A percentile compares a stretch with the other conserved stretches of the same genome.
Evolutionary conservation across 2,888 invertebrate genomes (phyloP).

Genomic region (Mesorhabditis sp.): DNA sequence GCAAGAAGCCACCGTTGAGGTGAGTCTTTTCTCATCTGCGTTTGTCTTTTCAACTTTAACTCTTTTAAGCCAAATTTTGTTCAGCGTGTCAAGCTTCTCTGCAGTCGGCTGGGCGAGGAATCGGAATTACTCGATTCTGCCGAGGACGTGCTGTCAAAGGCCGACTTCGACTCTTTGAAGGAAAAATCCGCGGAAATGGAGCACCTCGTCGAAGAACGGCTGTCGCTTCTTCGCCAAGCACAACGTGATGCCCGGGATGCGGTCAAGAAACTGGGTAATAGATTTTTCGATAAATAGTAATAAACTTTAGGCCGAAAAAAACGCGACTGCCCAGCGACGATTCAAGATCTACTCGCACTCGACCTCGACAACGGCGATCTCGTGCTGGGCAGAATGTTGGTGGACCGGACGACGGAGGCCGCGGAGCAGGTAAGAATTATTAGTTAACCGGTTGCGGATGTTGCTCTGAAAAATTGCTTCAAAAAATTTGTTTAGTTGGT

Average conservation of each 20-base stretch:
- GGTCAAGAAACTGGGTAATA: background rate
- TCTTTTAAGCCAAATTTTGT: background rate
- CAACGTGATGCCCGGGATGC: background rate
- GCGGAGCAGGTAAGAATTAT: background rate
- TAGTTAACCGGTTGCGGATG: background rate
- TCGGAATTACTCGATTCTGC: background rate
- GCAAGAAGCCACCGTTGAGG: conserved; percentile 3
- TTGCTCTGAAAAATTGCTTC: background rate
- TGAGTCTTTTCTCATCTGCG: background rate
- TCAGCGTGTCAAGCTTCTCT: background rate
- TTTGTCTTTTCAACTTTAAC: background rate
- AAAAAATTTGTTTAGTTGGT: background rate
- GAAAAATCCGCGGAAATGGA: background rate
- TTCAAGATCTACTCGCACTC: background rate
- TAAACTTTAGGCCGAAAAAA: background rate
- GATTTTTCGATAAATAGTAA: background rate
- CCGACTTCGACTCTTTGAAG: background rate
- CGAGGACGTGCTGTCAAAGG: background rate
- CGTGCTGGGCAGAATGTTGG: background rate
- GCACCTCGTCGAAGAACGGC: background rate
- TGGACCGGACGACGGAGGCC: background rate
- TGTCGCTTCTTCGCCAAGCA: background rate
- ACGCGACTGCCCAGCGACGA: background rate
- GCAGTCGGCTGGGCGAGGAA: background rate
- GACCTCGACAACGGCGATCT: background rate